Conservation (phyloP, 2,797 vertebrate species). For the Miichthys miiuy region DNA sequence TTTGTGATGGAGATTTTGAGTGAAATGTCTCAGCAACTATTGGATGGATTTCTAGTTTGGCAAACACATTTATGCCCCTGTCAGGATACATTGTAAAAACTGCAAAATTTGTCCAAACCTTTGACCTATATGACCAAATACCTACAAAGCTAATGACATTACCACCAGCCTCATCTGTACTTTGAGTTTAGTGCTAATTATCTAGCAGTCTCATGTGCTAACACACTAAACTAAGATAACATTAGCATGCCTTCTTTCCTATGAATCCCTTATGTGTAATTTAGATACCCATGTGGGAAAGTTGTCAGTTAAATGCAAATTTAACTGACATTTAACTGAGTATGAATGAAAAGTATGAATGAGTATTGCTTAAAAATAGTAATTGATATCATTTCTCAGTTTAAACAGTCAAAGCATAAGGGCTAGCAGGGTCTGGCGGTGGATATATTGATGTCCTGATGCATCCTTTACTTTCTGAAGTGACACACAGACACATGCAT, state of each 20-base stretch:
- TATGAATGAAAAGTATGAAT: not conserved
- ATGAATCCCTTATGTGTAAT: not conserved
- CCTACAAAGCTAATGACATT: not conserved
- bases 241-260: not conserved
- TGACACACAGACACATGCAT: constrained; percentile 16
- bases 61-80: accelerated
- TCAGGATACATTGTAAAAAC: not conserved
- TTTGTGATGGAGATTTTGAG: not conserved
- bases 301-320: not conserved
- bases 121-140: not conserved
- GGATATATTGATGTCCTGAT: constrained; percentile 21
- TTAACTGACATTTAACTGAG: no score
- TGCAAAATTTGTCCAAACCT: not conserved
- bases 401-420: not conserved
- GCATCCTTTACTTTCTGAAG: constrained; percentile 25
- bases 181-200: no score
- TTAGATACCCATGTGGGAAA: not conserved
- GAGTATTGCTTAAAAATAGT: not conserved
- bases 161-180: no score
- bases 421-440: not conserved
- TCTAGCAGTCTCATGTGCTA: no score
- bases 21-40: not conserved
- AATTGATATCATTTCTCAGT: not conserved
- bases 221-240: not conserved
- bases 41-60: no score